phyloP scores from a whole-genome alignment of 2,888 invertebrate genomes.

The Leucoptera coffeella region DNA sequence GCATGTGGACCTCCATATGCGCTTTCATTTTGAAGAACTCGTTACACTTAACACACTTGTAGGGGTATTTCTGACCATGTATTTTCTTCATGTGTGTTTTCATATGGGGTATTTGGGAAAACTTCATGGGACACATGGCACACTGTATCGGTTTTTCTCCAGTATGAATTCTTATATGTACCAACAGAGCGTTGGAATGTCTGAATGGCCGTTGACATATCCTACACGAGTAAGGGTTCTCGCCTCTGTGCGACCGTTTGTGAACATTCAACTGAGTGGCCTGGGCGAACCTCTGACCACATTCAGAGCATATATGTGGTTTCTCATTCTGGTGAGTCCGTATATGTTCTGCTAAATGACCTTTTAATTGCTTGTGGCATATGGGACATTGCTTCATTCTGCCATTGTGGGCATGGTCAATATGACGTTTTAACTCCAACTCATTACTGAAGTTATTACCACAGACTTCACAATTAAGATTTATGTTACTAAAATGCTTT shows the following conservation, averaged over 20 bases:
- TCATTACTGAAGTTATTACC: constrained; percentile 70
- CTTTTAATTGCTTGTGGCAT: constrained; percentile 75
- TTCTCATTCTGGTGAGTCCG: constrained; percentile 70
- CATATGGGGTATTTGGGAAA: constrained; percentile 79
- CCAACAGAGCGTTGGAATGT: constrained; percentile 77
- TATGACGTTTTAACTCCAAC: constrained; percentile 69
- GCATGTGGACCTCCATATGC: constrained; percentile 61
- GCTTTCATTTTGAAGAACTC: constrained; percentile 71
- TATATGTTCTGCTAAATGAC: constrained; percentile 78
- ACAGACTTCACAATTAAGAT: constrained; percentile 74
- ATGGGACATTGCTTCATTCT: constrained; percentile 73
- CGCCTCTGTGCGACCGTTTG: constrained; percentile 77
- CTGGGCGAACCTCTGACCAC: constrained; percentile 75
- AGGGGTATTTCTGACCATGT: constrained; percentile 72
- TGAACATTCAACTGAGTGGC: constrained; percentile 81
- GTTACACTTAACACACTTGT: constrained; percentile 67
- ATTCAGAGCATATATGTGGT: constrained; percentile 72
- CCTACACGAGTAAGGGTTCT: constrained; percentile 74
- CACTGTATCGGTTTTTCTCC: constrained; percentile 80
- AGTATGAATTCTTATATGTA: constrained; percentile 77
- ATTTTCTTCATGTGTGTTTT: constrained; percentile 85
- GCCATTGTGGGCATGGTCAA: constrained; percentile 69
- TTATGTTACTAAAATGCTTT: constrained; percentile 67
- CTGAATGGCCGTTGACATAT: constrained; percentile 76
- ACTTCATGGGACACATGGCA: constrained; percentile 63